phyloP scores from a whole-genome alignment of 2,113 vertebrate genomes.

The Bos indicus region DNA sequence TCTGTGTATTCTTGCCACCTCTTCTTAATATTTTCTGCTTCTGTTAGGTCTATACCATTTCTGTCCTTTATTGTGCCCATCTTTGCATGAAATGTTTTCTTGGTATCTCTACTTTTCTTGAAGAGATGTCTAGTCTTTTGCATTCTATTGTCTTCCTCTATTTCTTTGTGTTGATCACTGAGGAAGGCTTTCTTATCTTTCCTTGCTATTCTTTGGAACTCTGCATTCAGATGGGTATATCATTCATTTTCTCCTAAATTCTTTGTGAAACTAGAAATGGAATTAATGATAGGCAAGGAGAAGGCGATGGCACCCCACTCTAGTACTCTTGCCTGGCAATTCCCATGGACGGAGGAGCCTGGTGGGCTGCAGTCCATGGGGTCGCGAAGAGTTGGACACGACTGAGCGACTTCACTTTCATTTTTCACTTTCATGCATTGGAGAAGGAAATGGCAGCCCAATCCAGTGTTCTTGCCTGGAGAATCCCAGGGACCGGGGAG shows the following conservation, averaged over 20 bases:
- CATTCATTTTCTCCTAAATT: not conserved
- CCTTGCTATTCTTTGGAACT: not conserved
- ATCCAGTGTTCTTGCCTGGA: no score
- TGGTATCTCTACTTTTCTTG: not conserved
- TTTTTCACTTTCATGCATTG: no score
- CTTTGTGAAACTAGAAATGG: not conserved
- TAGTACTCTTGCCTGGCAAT: no score
- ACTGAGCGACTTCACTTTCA: no score
- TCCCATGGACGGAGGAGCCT: no score
- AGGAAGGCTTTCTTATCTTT: not conserved
- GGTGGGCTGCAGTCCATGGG: no score
- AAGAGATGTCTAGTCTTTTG: not conserved
- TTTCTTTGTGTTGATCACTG: not conserved
- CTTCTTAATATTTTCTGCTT: not conserved
- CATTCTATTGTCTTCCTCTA: not conserved
- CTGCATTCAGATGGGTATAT: not conserved
- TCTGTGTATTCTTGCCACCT: not conserved
- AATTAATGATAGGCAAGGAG: not conserved
- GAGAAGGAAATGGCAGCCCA: no score
- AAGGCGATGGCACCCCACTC: no score
- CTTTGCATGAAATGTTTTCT: not conserved
- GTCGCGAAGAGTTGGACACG: accelerated
- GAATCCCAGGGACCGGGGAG: no score
- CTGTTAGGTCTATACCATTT: not conserved
- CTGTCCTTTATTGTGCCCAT: not conserved